Evolutionary conservation across 2,888 invertebrate species (phyloP), one percentile per base, ranked within the genome.

Genomic region (Apamea monoglypha): DNA sequence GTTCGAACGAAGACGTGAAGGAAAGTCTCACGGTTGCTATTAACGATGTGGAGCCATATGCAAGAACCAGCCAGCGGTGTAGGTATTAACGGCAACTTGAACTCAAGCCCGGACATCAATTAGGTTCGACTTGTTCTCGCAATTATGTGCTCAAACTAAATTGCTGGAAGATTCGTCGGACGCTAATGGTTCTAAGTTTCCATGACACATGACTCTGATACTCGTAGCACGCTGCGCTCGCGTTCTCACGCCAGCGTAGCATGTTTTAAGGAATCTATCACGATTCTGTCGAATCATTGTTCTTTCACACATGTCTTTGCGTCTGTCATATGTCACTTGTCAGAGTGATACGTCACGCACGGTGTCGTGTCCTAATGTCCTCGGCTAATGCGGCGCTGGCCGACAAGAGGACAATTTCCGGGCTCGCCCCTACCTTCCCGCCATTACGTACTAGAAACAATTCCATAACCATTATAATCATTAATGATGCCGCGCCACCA

Each of bases 61-160:
- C 91, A 91, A 92, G 92, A 94, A 93, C 93, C 92, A 83, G 69
- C 82, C 69, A 74, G 79, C 71, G 74, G 79, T 80, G 78, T 92
- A 91, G 90, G 91, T 91, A 92, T 92, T 93, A 95, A 95, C 95
- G 94, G 94, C 93, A 93, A 94, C 93, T 94, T 94, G 94, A 95
- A 94, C 95, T 93, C 92, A 91, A 92, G 93, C 92, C 93, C 94
- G 93, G 92, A 93, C 95, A 94, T 95, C 96, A 95, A 96, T 96
- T 96, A 95, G 93, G 93, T 95, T 95, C 94, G 95, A 96, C 95
- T 95, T 94, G 95, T 95, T 95, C 95, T 94, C 94, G 96, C 96
- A 96, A 96, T 97, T 97, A 97, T 96, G 95, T 96, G 94, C 96
- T 96, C 95, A 95, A 94, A 95, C 93, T 94, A 96, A 96, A 96